A percentile compares a stretch with the other conserved stretches of the same genome.
Conservation (phyloP, 1,140 invertebrate genomes). For the Amphibalanus amphitrite region DNA sequence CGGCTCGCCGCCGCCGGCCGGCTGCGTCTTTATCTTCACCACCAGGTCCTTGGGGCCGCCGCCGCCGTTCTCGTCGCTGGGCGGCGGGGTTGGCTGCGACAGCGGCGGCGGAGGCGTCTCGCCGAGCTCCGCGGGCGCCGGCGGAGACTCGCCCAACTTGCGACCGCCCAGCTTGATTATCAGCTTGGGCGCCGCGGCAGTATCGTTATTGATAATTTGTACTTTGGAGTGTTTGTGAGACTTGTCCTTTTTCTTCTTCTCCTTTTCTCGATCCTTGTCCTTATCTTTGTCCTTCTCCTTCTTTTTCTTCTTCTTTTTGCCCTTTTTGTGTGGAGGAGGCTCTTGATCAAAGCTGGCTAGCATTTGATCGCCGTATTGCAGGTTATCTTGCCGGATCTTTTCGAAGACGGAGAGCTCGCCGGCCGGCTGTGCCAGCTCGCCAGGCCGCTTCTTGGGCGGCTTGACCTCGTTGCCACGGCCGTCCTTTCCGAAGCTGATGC, state of each 20-base stretch:
- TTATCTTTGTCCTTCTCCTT: not conserved
- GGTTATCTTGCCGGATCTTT: conserved; percentile 60
- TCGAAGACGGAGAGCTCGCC: conserved; percentile 40
- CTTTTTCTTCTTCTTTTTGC: not conserved
- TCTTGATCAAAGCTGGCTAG: conserved; percentile 48
- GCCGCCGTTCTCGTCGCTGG: no score
- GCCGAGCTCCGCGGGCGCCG: no score
- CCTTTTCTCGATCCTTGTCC: no score
- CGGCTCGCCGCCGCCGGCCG: no score
- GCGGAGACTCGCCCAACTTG: not conserved
- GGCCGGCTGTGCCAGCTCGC: conserved; percentile 10
- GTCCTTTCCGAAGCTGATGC: conserved; percentile 18
- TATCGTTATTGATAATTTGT: not conserved
- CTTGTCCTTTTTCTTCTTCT: not conserved
- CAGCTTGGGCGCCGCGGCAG: not conserved
- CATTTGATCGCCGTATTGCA: conserved; percentile 66
- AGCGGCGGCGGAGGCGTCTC: no score
- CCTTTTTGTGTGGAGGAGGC: not conserved
- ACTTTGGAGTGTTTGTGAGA: not conserved
- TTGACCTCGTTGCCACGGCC: conserved; percentile 29
- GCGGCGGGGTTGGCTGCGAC: no score
- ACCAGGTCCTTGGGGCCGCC: no score
- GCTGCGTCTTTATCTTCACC: no score
- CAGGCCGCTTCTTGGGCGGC: conserved; percentile 59
- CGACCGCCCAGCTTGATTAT: not conserved